These are phyloP conservation scores for Pygmarrhopalites habei DNA, from an alignment of 1,140 invertebrate genomes.

Conservation along the genomic window DNA sequence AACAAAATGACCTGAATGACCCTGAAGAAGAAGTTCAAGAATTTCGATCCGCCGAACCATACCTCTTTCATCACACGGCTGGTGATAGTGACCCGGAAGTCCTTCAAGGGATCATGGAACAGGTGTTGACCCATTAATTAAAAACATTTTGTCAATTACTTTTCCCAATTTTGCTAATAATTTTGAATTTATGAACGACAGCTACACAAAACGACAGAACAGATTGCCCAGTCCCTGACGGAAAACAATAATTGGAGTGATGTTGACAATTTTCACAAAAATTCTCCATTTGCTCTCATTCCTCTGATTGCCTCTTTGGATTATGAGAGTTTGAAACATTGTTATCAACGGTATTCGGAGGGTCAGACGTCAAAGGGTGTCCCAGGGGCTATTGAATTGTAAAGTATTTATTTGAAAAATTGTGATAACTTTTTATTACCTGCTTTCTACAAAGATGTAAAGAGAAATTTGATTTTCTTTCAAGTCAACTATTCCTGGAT, in stretches of 20 bases:
- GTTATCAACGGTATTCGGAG: conserved; percentile 13
- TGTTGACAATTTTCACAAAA: conserved; percentile 17
- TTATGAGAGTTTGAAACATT: conserved; percentile 24
- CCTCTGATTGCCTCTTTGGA: conserved; percentile 31
- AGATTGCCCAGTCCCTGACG: conserved; percentile 20
- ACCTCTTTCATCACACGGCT: conserved; percentile 28
- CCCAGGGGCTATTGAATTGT: neutral
- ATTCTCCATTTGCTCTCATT: conserved; percentile 22
- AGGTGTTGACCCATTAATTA: conserved; percentile 22
- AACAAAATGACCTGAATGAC: conserved; percentile 34
- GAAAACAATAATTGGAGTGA: neutral
- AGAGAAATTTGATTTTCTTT: too few relatives aligned
- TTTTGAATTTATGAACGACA: too few relatives aligned
- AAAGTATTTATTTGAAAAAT: conserved; percentile 1
- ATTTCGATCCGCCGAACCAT: conserved; percentile 21
- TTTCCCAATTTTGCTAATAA: too few relatives aligned
- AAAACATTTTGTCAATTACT: too few relatives aligned
- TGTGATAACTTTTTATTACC: neutral
- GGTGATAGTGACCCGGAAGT: conserved; percentile 25
- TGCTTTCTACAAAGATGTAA: neutral
- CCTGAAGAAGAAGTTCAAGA: conserved; percentile 34
- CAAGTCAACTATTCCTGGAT: conserved; percentile 36
- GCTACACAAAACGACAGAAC: conserved; percentile 17
- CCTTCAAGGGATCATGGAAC: conserved; percentile 10
- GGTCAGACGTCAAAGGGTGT: neutral